Evolutionary conservation across 2,797 vertebrate genomes (phyloP), one percentile per base, ranked within the genome.

Genomic region (Sebastes diaconus): DNA sequence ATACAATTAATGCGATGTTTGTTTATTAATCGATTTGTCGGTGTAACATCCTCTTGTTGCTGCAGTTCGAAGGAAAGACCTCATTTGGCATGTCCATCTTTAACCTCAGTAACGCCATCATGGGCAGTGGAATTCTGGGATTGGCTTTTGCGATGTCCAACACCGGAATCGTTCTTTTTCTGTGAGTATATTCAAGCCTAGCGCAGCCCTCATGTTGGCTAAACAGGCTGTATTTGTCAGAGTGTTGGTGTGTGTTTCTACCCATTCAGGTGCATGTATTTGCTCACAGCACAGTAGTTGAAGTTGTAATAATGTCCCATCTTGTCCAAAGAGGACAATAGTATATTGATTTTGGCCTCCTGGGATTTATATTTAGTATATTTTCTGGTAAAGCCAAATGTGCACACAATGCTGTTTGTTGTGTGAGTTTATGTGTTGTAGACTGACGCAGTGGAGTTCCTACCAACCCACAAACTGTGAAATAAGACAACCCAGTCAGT

Each of bases 71-170:
- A 70, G 97, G 97, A 73, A 97, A 97, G 94, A 97, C 97, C 8
- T 97, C 96, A 0, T 97, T 97, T 16, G 96, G 96, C 52, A 97
- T 97, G 96, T 97, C 96, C 20, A 88, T 97, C 84, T 97, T 97
- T 83, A 97, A 97, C 93, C 96, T 97, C 86, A 97, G 97, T 81
- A 97, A 97, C 3, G 96, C 97, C 92, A 97, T 97, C 69, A 97
- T 97, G 96, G 97, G 96, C 78, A 97, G 97, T 68, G 96, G 97
- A 36, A 97, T 97, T 90, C 94, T 97, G 80, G 97, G 96, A 83
- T 88, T 97, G 83, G 95, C 97, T 12, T 97, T 93, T 29, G 97
- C 96, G 2, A 97, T 97, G 97, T 94, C 96, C 84, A 97, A 97
- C 93, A 97, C 96, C 0, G 97, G 97, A 84, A 95, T 97, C 63